Conservation (phyloP, 2,888 invertebrate species). For the Meteorus colon region DNA sequence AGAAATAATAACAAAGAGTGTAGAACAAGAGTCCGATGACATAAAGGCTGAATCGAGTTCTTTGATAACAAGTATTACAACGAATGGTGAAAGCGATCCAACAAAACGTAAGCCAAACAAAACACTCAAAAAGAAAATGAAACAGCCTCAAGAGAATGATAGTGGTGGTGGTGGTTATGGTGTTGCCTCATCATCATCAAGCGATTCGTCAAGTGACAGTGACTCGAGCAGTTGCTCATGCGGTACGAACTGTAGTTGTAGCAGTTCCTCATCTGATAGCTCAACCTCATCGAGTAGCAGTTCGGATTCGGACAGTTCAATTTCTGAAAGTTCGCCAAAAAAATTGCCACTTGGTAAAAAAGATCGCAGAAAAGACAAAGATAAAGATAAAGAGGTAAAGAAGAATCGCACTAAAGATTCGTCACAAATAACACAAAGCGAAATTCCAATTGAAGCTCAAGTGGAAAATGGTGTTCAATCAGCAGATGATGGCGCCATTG, state of each 20-base stretch:
- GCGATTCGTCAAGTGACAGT: constrained; percentile 85
- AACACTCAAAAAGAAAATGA: constrained; percentile 58
- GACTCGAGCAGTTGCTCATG: constrained; percentile 86
- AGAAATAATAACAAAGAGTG: constrained; percentile 51
- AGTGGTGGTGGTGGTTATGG: constrained; percentile 23
- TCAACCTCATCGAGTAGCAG: constrained; percentile 77
- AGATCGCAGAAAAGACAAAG: constrained; percentile 72
- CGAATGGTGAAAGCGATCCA: constrained; percentile 48
- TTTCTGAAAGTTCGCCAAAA: constrained; percentile 76
- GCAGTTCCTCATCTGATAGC: constrained; percentile 82
- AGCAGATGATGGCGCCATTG: constrained; percentile 16
- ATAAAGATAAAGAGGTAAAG: constrained; percentile 47
- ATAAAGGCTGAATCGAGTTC: constrained; percentile 60
- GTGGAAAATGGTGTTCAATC: constrained; percentile 60
- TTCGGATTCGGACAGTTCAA: constrained; percentile 78
- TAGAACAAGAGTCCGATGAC: constrained; percentile 58
- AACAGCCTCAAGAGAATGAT: constrained; percentile 58
- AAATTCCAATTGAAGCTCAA: constrained; percentile 75
- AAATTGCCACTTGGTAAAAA: constrained; percentile 57
- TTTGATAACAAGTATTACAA: constrained; percentile 32
- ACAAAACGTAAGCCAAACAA: constrained; percentile 2
- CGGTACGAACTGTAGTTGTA: constrained; percentile 89
- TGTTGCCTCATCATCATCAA: constrained; percentile 79
- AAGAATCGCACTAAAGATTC: constrained; percentile 70
- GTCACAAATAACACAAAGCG: constrained; percentile 61